A percentile compares a stretch with the other conserved stretches of the same genome.
Evolutionary conservation across 2,113 vertebrate genomes (phyloP).

Genomic region (Dicrurus megarhynchus): DNA sequence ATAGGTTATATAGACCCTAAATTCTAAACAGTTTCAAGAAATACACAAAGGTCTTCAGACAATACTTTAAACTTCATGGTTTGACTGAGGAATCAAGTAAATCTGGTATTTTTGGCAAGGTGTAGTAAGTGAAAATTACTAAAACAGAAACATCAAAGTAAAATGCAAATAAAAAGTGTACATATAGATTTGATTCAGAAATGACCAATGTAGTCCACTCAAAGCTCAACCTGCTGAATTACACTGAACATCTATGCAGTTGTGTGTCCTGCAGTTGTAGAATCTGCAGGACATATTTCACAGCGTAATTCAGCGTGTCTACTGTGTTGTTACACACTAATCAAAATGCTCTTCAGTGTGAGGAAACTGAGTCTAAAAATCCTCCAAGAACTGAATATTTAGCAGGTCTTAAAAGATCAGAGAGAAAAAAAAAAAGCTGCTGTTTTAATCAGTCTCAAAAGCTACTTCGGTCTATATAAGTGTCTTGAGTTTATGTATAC

Average conservation of each 20-base stretch:
- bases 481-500: background rate
- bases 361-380: background rate
- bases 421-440: background rate
- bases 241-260: background rate
- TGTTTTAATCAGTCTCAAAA: background rate
- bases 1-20: background rate
- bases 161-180: background rate
- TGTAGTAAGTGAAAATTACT: background rate
- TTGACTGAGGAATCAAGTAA: background rate
- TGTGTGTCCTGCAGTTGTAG: background rate
- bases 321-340: background rate
- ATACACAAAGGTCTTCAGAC: background rate
- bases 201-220: background rate
- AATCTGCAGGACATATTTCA: background rate
- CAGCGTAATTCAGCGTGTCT: background rate
- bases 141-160: background rate
- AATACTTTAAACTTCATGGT: background rate
- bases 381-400: fast-evolving
- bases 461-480: background rate
- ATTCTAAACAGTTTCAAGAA: background rate
- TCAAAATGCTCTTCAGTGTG: background rate
- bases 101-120: background rate
- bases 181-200: background rate
- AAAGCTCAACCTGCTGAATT: background rate
- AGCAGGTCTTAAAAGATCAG: background rate